Base-by-base conservation (phyloP, 1,140 invertebrate genomes). In the Brachionus manjavacas region DNA sequence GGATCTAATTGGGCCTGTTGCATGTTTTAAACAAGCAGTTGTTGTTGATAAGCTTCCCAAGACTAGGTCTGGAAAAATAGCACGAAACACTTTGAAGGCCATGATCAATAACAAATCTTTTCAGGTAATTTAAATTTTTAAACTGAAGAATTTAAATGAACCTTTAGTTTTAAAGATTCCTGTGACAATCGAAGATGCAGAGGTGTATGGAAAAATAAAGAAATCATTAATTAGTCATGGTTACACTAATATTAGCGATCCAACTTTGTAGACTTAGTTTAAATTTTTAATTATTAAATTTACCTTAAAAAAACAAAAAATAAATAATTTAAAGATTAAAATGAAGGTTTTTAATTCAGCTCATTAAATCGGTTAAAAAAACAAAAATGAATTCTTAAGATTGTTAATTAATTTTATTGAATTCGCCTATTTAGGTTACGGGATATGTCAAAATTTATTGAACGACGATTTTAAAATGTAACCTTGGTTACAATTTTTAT, bases 171-270 rank as follows among this genome's bases (percentile, higher is more conserved):
- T 89, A 84, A 88, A 94, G 93, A 93, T 94, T 86, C 93, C 95
- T 64, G 92, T 93, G 3, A 96, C 95, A 1, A 95, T 96, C 78
- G 95, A 96, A 90, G 95, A 96, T 90, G 91, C 94, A 16, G 92
- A 91, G 76, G 94, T 96, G 0, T 97, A 94, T 87, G 90, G 89
- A 3, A 93, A 94, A 87, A 93, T 95, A 64, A 93, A 93, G 86
- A 87, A 90, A 35, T 93, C 92, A 3, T 89, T 96, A 78, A 93
- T 84, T 23, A 81, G 60, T 43, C 52, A 68, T 35, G 31, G 39
- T 46, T 64, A 64, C 20, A 64, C 28, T 25, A 64, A 81, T 35
- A 25, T 76, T 49, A 76, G 72, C 25, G 72, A 49, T 76, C 72
- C 72, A 76, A 49, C 43, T 25, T 25, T 25, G 39, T 39, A 74